Evolutionary conservation across 2,888 invertebrate genomes (phyloP).

Genomic region (Linnaemya vulpina): DNA sequence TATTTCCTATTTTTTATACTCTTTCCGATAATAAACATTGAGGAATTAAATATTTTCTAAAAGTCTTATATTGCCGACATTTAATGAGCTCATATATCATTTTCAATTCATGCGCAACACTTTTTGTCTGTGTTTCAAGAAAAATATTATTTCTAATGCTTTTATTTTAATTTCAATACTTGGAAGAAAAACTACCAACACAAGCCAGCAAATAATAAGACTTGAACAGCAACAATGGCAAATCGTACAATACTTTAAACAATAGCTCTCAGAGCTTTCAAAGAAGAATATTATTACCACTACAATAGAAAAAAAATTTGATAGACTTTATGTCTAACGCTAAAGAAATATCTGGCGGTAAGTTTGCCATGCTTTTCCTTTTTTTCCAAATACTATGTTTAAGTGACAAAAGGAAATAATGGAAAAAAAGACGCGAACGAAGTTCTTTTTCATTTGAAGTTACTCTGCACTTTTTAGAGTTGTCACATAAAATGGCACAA

Average conservation of each 20-base stretch:
- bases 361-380: slow-evolving; percentile 12
- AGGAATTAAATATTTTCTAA: slow-evolving; percentile 47
- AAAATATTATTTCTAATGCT: slow-evolving; percentile 25
- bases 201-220: slow-evolving; percentile 33
- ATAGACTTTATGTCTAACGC: slow-evolving; percentile 62
- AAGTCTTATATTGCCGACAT: slow-evolving; percentile 61
- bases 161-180: slow-evolving; percentile 29
- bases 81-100: slow-evolving; percentile 71
- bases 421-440: background rate
- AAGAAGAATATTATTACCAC: slow-evolving; percentile 36
- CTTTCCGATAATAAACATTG: slow-evolving; percentile 4
- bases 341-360: slow-evolving; percentile 27
- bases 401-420: slow-evolving; percentile 22
- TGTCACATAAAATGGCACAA: slow-evolving; percentile 67
- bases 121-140: slow-evolving; percentile 34
- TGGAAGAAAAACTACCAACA: slow-evolving; percentile 18
- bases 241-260: slow-evolving; percentile 48
- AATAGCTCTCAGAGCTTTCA: slow-evolving; percentile 42
- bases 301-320: slow-evolving; percentile 30
- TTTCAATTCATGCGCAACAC: slow-evolving; percentile 69
- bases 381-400: slow-evolving; percentile 13
- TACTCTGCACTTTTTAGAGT: slow-evolving; percentile 55
- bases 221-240: slow-evolving; percentile 53
- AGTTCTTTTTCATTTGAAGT: slow-evolving; percentile 31
- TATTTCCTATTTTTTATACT: background rate